Conservation (phyloP, 2,797 vertebrate species). For the Sorex maritimensis region DNA sequence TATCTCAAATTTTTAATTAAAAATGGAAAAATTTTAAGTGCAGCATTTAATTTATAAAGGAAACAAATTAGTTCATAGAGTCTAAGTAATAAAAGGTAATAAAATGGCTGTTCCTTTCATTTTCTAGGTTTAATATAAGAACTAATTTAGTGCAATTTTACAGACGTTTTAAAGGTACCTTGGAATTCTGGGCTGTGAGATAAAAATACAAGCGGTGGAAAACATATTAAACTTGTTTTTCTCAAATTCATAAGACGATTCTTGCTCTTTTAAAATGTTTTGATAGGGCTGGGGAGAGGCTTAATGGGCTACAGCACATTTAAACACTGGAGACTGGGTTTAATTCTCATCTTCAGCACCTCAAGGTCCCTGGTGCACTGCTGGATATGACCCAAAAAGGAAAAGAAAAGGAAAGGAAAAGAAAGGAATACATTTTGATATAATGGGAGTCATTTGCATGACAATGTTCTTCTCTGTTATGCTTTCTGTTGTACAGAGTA, state of each 20-base stretch:
- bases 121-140: conserved; percentile 69
- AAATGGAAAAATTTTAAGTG: conserved; percentile 60
- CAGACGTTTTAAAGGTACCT: conserved; percentile 55
- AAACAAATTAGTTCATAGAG: conserved; percentile 69
- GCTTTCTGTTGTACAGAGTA: neutral
- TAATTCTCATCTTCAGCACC: too few relatives aligned
- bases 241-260: conserved; percentile 55
- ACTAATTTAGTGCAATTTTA: conserved; percentile 67
- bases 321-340: too few relatives aligned
- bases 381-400: too few relatives aligned
- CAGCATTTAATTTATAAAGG: conserved; percentile 71
- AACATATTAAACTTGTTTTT: conserved; percentile 69
- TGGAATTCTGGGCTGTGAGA: conserved; percentile 69
- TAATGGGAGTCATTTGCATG: conserved; percentile 49
- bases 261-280: conserved; percentile 49
- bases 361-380: too few relatives aligned
- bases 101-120: conserved; percentile 62
- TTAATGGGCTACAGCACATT: too few relatives aligned
- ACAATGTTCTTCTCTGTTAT: conserved; percentile 28
- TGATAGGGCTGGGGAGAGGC: too few relatives aligned
- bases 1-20: conserved; percentile 76
- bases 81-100: conserved; percentile 69
- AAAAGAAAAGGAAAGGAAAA: too few relatives aligned
- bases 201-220: conserved; percentile 61
- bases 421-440: too few relatives aligned